Conservation (phyloP, 2,113 vertebrate species). For the Campylomormyrus numenius region DNA sequence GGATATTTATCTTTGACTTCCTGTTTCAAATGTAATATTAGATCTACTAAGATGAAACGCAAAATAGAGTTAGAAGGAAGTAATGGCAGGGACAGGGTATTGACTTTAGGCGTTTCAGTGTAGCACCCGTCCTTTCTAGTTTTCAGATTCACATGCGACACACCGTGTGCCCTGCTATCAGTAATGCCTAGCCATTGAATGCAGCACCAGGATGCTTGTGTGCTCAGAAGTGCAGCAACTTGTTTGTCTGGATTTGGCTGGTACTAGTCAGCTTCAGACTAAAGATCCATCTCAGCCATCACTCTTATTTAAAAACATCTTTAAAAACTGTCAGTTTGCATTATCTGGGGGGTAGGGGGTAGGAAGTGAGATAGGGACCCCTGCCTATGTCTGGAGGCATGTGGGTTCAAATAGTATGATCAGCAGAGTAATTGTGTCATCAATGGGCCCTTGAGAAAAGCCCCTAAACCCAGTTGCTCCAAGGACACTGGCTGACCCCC, state of each 20-base stretch:
- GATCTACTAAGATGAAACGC: neutral
- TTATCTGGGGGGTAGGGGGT: neutral
- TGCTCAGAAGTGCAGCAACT: neutral
- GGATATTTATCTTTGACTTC: neutral
- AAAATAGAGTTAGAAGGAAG: neutral
- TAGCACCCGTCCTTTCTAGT: neutral
- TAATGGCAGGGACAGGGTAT: neutral
- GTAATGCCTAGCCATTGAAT: neutral
- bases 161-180: neutral
- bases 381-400: neutral
- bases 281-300: neutral
- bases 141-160: neutral
- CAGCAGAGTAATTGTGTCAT: neutral
- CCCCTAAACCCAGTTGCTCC: neutral
- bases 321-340: neutral
- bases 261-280: neutral
- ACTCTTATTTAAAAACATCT: neutral
- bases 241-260: neutral
- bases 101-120: neutral
- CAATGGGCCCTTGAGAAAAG: neutral
- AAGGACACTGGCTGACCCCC: neutral
- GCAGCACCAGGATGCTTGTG: neutral
- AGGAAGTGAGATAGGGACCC: neutral
- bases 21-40: neutral
- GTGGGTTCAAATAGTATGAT: neutral